phyloP scores from a whole-genome alignment of 2,797 vertebrate species.

The Molothrus aeneus region DNA sequence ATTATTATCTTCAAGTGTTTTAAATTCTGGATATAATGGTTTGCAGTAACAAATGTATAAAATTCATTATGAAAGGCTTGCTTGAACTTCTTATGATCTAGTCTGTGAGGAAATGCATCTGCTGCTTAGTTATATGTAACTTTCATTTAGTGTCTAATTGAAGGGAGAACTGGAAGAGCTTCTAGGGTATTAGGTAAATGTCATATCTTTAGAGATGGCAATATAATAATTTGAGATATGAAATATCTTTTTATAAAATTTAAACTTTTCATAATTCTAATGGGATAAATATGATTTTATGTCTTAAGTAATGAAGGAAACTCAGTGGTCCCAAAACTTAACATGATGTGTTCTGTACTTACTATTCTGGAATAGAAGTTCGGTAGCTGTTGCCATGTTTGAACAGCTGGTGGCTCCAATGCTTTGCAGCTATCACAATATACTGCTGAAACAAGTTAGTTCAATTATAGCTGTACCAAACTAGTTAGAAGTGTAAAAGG shows the following conservation, averaged over 20 bases:
- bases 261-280: background rate
- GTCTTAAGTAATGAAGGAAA: background rate
- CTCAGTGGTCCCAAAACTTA: background rate
- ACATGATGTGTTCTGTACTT: background rate
- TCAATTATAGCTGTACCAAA: background rate
- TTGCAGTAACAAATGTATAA: background rate
- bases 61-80: background rate
- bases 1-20: background rate
- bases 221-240: background rate
- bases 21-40: background rate
- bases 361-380: background rate
- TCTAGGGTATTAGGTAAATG: background rate
- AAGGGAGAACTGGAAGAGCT: background rate
- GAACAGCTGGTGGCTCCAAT: constrained; percentile 81
- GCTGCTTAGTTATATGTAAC: background rate
- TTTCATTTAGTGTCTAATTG: background rate
- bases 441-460: background rate
- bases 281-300: background rate
- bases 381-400: constrained; percentile 69
- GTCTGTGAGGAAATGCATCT: background rate
- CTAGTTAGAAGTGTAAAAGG: background rate
- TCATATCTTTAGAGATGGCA: background rate
- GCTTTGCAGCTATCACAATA: constrained; percentile 66
- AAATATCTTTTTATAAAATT: background rate
- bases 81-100: background rate